Evolutionary conservation across 1,140 invertebrate species (phyloP).

Genomic region (Conopomorpha cramerella): DNA sequence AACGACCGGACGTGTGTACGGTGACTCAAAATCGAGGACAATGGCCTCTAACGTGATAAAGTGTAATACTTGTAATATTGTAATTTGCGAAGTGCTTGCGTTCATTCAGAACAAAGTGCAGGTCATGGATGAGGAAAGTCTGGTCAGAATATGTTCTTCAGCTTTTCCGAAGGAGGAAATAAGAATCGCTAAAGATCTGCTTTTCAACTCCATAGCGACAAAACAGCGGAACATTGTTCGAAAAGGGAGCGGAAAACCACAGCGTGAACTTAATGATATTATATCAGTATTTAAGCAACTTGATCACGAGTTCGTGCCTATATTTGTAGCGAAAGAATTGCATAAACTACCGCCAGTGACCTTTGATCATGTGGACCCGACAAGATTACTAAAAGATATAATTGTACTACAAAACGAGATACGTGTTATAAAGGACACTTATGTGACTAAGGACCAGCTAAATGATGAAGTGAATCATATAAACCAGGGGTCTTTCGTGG

Average conservation of each 20-base stretch:
- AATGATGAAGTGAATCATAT: neutral
- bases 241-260: neutral
- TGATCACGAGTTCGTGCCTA: neutral
- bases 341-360: neutral
- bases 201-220: neutral
- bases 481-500: neutral
- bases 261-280: neutral
- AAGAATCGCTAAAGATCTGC: neutral
- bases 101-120: constrained; percentile 1
- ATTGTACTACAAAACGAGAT: neutral
- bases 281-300: constrained; percentile 1
- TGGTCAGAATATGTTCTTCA: neutral
- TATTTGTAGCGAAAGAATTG: constrained; percentile 1
- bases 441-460: constrained; percentile 1
- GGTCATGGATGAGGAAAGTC: neutral
- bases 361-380: constrained; percentile 2
- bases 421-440: neutral
- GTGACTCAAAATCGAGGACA: neutral
- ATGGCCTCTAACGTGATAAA: constrained; percentile 3
- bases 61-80: constrained; percentile 1
- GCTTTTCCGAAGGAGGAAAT: neutral
- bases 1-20: no score
- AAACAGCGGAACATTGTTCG: neutral
- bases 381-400: constrained; percentile 1
- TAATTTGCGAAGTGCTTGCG: constrained; percentile 1